Evolutionary conservation across 2,797 vertebrate genomes (phyloP), one percentile per base, ranked within the genome.

Genomic region (Anisognathus igniventris): DNA sequence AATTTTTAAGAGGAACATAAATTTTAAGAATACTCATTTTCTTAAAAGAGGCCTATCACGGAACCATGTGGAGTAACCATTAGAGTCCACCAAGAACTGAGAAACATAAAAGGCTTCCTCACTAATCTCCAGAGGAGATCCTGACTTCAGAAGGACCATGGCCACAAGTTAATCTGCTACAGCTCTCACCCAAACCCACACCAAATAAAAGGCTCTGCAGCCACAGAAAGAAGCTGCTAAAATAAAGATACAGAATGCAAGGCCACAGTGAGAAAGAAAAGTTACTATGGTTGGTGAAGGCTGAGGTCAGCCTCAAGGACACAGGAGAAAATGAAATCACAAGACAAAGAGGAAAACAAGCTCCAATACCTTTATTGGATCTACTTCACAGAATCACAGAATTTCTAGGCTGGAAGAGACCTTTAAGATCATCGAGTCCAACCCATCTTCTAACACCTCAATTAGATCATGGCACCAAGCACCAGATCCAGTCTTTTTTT

Each of bases 301-400:
- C 6, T 62, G 33, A 80, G n/a, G 44, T 54, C 67, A 71, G 53
- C 12, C 37, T 92, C 53, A 61, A 58, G 42, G 57, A 44, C 65
- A 80, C 39, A 58, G 35, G 18, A 62, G 42, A 68, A 92, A 86
- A 83, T 21, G 12, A 86, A 74, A 40, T 27, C 82, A 82, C 31
- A 40, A 68, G 54, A 56, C 48, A 89, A 54, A 61, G 48, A 81
- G 39, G 61, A 83, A 95, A 86, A 83, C 54, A 75, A 91, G 23
- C 35, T 28, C 17, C 60, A 31, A 20, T 37, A 28, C 33, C 85
- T 77, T 58, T 65, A 86, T 27, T 47, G 44, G 45, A 90, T 68
- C 58, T 65, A 4, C 39, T 72, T 42, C n/a, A n/a, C n/a, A n/a
- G n/a, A n/a, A n/a, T n/a, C n/a, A n/a, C n/a, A n/a, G n/a, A n/a